Conservation (phyloP, 1,140 invertebrate species). For the Hesperophylax magnus region DNA sequence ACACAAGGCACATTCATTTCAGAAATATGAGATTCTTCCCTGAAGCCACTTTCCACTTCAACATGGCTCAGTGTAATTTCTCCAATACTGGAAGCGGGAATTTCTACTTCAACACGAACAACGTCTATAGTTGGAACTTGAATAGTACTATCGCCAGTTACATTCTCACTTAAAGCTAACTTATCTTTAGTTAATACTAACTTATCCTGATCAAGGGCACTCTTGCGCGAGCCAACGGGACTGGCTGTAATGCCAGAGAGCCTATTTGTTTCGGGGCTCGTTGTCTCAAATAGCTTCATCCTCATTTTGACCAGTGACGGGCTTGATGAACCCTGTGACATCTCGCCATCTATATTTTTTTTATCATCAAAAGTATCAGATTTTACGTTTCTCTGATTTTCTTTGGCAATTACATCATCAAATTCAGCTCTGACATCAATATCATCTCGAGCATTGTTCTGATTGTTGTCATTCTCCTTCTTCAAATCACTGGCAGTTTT, state of each 20-base stretch:
- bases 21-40: constrained; percentile 47
- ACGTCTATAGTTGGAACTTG: background rate
- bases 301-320: constrained; percentile 52
- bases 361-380: constrained; percentile 55
- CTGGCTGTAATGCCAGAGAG: constrained; percentile 4
- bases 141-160: constrained; percentile 7
- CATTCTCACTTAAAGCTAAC: constrained; percentile 31
- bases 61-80: background rate
- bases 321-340: constrained; percentile 34
- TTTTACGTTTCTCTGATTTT: constrained; percentile 65
- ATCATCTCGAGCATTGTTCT: constrained; percentile 34
- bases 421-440: constrained; percentile 27
- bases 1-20: constrained; percentile 49
- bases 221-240: constrained; percentile 30
- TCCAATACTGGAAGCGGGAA: constrained; percentile 4
- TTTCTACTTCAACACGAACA: background rate
- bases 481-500: constrained; percentile 54
- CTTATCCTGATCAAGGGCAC: constrained; percentile 40
- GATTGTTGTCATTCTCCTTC: constrained; percentile 57
- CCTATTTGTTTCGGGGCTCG: constrained; percentile 29
- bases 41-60: constrained; percentile 1
- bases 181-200: constrained; percentile 45
- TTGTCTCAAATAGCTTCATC: constrained; percentile 53
- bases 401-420: constrained; percentile 55
- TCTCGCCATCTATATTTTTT: constrained; percentile 1